Evolutionary conservation across 2,888 invertebrate genomes (phyloP).

Genomic region (Andrena haemorrhoa): DNA sequence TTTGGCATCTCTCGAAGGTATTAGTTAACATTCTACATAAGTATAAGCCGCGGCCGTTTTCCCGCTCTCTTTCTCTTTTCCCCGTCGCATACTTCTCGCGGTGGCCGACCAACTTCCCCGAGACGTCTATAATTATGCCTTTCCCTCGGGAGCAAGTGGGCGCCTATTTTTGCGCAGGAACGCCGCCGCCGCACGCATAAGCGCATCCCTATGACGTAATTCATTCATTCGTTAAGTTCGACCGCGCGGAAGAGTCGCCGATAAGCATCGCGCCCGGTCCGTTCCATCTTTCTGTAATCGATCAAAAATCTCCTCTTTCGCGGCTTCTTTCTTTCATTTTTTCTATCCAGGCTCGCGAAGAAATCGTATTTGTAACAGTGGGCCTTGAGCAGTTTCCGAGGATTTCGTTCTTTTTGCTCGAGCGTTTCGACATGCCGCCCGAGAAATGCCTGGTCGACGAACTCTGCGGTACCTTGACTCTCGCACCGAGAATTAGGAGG

Average conservation of each 20-base stretch:
- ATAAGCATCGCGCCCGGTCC: slow-evolving; percentile 69
- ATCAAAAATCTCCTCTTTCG: too few relatives aligned
- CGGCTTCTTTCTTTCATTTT: background rate
- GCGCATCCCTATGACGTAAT: slow-evolving; percentile 80
- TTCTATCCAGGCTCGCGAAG: background rate
- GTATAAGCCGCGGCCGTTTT: slow-evolving; percentile 51
- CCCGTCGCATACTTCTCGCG: slow-evolving; percentile 21
- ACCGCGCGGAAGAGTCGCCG: slow-evolving; percentile 76
- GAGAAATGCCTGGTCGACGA: slow-evolving; percentile 58
- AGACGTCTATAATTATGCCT: slow-evolving; percentile 60
- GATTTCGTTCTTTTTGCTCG: background rate
- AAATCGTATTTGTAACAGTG: background rate
- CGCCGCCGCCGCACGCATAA: slow-evolving; percentile 57
- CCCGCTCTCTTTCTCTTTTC: slow-evolving; percentile 41
- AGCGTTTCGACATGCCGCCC: slow-evolving; percentile 10
- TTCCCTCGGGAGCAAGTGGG: slow-evolving; percentile 66
- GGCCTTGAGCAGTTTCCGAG: background rate
- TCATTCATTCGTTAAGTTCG: slow-evolving; percentile 80
- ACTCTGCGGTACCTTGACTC: slow-evolving; percentile 61
- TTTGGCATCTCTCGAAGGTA: slow-evolving; percentile 59
- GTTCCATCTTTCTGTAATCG: too few relatives aligned
- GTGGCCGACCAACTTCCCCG: slow-evolving; percentile 27
- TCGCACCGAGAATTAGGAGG: slow-evolving; percentile 67
- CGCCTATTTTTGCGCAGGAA: slow-evolving; percentile 69
- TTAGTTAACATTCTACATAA: slow-evolving; percentile 59